Evolutionary conservation across 2,888 invertebrate genomes (phyloP), one percentile per base, ranked within the genome.

Genomic region (Dicroscelio sp.): DNA sequence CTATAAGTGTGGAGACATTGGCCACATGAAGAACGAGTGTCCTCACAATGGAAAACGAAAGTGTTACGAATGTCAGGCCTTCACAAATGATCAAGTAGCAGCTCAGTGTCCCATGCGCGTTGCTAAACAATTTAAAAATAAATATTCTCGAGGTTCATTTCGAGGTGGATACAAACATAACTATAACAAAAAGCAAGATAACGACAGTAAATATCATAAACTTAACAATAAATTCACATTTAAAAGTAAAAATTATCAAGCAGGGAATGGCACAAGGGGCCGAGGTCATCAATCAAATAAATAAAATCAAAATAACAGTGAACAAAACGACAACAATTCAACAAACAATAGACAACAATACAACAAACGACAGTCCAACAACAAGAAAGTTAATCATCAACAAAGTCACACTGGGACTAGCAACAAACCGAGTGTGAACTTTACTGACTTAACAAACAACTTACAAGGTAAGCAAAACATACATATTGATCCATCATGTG

Each of bases 11-110:
- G 71, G 23, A 5, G 67, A 67, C 23, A 38, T n/a, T 6, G 69
- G 82, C 2, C 69, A 71, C 25, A 82, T 69, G 71, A 55, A 69
- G 20, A 82, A 83, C 31, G 83, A 83, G 23, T 83, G 73, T 83
- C 60, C 63, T 6, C 1, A n/a, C 6, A 69, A 63, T 20, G 73
- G 73, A 3, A 8, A 43, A 43, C 14, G 33, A n/a, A 83, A 83
- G 30, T 83, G 83, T 30, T 83, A 73, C n/a, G 73, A 83, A 35
- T 83, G 83, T 48, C 14, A 63, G 3, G 14, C 43, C 8, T 73
- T 83, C 20, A 73, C 63, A 0, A 63, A n/a, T n/a, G n/a, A 20
- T 27, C 83, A 83, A 25, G 33, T 63, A 43, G 71, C 83, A 2
- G 83, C 73, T 20, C 30, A 83, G 14, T 83, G 73, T 30, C 83